Conservation (phyloP, 2,888 invertebrate species). For the Habroteleia sp. region DNA sequence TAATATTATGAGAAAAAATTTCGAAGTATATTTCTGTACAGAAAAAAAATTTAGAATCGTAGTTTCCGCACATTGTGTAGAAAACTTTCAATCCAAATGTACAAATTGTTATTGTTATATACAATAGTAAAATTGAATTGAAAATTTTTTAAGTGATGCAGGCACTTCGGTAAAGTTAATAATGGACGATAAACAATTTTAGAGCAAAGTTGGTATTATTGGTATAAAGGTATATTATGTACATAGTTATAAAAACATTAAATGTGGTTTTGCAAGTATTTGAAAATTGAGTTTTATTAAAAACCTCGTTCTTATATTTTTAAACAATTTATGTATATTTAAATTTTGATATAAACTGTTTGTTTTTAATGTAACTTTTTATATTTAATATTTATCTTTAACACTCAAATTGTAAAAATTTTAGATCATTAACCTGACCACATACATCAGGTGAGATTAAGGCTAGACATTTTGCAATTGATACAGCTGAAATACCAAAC, state of each 20-base stretch:
- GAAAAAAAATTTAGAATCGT: slow-evolving; percentile 9
- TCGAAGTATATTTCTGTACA: slow-evolving; percentile 35
- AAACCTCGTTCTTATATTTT: too few species aligned
- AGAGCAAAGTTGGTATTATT: slow-evolving; percentile 52
- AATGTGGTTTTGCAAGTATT: slow-evolving; percentile 65
- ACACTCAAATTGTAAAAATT: too few species aligned
- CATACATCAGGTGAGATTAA: too few species aligned
- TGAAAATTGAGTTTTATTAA: too few species aligned
- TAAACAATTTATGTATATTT: too few species aligned
- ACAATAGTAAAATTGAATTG: not conserved
- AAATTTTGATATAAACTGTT: too few species aligned
- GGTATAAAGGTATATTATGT: slow-evolving; percentile 56
- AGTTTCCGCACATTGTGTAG: not conserved
- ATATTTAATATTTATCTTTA: too few species aligned
- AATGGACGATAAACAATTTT: slow-evolving; percentile 38
- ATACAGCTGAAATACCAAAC: too few species aligned
- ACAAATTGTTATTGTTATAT: not conserved
- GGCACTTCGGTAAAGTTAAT: slow-evolving; percentile 28
- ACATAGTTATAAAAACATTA: slow-evolving; percentile 62
- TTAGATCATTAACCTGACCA: too few species aligned
- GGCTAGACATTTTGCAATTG: too few species aligned
- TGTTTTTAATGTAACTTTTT: too few species aligned
- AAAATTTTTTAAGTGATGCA: slow-evolving; percentile 7
- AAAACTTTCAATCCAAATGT: not conserved
- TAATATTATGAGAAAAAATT: not conserved